These are phyloP conservation scores for Macrocentrus cingulum DNA, from an alignment of 1,140 invertebrate species.

Conservation along the genomic window DNA sequence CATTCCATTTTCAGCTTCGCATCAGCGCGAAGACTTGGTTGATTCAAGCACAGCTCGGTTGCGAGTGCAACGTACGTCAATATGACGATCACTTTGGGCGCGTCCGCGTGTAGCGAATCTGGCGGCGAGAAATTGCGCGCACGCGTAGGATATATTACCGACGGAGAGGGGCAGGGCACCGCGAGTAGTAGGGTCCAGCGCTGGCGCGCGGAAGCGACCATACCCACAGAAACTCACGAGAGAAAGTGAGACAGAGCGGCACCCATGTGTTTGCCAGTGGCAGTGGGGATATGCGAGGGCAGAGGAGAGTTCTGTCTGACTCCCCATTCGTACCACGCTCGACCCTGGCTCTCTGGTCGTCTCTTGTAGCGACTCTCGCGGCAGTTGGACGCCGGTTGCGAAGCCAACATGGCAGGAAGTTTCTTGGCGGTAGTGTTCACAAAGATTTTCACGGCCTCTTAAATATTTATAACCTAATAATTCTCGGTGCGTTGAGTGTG, in stretches of 20 bases:
- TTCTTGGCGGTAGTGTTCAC: neutral
- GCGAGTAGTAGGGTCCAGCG: neutral
- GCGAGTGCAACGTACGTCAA: slow-evolving; percentile 40
- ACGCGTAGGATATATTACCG: no score
- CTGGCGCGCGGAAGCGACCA: no score
- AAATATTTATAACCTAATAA: no score
- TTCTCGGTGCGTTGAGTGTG: no score
- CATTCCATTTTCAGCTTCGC: no score
- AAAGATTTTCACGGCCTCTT: no score
- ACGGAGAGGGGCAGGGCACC: slow-evolving; percentile 8
- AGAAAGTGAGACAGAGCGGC: slow-evolving; percentile 10
- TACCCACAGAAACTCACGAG: no score
- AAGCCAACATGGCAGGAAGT: slow-evolving; percentile 44
- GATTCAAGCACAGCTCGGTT: no score
- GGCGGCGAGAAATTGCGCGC: slow-evolving; percentile 24
- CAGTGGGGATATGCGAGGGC: no score
- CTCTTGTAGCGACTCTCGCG: slow-evolving; percentile 35
- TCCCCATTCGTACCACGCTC: slow-evolving; percentile 25
- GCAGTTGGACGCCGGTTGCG: slow-evolving; percentile 58
- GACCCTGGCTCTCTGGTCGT: slow-evolving; percentile 22
- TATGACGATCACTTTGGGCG: slow-evolving; percentile 42
- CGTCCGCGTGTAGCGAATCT: slow-evolving; percentile 40
- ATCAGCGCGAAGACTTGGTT: no score
- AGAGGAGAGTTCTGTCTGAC: no score
- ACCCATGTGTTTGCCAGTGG: neutral